Conservation (phyloP, 2,113 vertebrate species). For the Phalacrocorax pelagicus region DNA sequence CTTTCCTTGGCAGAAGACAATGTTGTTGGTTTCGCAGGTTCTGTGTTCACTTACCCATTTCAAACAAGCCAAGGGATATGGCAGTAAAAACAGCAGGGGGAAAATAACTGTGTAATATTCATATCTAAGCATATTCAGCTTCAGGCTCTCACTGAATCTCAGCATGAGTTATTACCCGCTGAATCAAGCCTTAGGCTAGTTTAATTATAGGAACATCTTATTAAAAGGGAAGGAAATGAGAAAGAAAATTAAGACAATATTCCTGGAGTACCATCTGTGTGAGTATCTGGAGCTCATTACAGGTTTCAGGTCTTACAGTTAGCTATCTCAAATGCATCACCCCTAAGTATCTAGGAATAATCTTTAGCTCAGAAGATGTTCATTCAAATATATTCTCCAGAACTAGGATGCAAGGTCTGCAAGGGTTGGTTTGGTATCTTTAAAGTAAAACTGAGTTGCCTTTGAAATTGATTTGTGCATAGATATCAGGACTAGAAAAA, state of each 20-base stretch:
- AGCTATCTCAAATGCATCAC: neutral
- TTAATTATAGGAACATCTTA: neutral
- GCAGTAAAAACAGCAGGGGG: neutral
- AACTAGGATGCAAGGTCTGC: neutral
- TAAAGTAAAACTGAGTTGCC: neutral
- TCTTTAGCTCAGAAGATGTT: neutral
- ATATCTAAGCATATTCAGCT: neutral
- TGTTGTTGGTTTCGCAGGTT: neutral
- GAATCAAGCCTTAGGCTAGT: neutral
- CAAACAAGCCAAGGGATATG: neutral
- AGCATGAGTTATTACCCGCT: neutral
- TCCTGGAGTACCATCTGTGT: neutral
- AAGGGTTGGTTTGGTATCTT: neutral
- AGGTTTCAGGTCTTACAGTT: neutral
- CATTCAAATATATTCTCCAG: neutral
- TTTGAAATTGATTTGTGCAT: neutral
- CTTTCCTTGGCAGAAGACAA: neutral
- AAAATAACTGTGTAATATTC: neutral
- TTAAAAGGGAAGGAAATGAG: slow-evolving; percentile 2
- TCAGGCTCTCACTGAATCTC: neutral
- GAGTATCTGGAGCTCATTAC: neutral
- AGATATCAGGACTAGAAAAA: neutral
- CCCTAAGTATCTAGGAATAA: neutral
- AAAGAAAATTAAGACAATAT: neutral
- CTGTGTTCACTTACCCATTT: neutral